phyloP scores from a whole-genome alignment of 2,888 invertebrate species.

The Tetheella fluctuosa region DNA sequence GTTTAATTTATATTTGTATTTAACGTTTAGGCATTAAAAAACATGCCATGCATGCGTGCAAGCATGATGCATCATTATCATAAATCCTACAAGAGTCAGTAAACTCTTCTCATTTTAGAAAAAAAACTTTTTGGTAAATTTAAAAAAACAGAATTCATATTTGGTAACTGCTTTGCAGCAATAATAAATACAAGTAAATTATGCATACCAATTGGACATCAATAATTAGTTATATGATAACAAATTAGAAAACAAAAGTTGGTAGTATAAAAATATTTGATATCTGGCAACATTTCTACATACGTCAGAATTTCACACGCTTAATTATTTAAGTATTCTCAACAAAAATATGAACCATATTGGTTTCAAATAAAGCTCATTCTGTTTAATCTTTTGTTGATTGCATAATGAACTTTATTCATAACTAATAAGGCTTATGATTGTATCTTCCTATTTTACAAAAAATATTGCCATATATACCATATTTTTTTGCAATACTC shows the following conservation, averaged over 20 bases:
- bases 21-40: neutral
- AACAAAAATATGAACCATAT: neutral
- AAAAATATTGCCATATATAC: too few species aligned
- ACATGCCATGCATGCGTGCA: neutral
- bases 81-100: neutral
- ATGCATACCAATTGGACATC: neutral
- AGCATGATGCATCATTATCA: neutral
- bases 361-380: neutral
- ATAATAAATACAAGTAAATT: neutral
- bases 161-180: neutral
- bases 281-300: neutral
- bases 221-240: neutral
- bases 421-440: too few species aligned
- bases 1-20: neutral
- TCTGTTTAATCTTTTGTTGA: too few species aligned
- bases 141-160: neutral
- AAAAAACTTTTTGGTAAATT: neutral
- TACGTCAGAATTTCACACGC: neutral
- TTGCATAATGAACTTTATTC: neutral
- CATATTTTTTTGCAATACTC: too few species aligned
- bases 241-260: neutral
- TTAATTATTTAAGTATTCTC: neutral
- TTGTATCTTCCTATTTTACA: too few species aligned
- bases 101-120: neutral
- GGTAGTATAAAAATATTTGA: neutral